Percentiles rank a stretch among this genome's conserved stretches.
These are phyloP conservation scores for Drosophila ezoana DNA, from an alignment of 2,888 invertebrate species.

Conservation along the genomic window DNA sequence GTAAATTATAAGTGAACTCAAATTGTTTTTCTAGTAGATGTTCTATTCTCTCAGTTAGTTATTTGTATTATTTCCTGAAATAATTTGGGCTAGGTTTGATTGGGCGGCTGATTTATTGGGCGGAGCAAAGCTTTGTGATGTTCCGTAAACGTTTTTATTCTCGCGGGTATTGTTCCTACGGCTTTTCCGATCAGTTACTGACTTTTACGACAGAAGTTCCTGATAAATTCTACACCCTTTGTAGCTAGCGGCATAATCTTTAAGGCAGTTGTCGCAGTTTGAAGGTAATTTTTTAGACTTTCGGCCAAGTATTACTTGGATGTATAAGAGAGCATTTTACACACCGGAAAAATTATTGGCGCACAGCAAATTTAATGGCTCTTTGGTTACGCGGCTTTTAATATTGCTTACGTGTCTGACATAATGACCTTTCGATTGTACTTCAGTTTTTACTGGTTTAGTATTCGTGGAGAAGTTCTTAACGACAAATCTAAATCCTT, in stretches of 20 bases:
- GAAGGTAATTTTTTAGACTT: constrained; percentile 5
- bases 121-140: neutral
- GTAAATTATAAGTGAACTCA: constrained; percentile 9
- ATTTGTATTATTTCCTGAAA: constrained; percentile 14
- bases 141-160: neutral
- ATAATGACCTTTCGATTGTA: no score
- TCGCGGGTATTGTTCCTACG: neutral
- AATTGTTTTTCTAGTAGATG: constrained; percentile 6
- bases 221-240: constrained; percentile 30
- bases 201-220: constrained; percentile 21
- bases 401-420: no score
- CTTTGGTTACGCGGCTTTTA: no score
- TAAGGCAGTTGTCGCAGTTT: neutral
- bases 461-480: no score
- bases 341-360: constrained; percentile 12
- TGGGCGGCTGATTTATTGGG: neutral
- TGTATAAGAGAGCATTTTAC: constrained; percentile 32
- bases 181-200: neutral
- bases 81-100: constrained; percentile 18
- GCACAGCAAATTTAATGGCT: no score
- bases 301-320: neutral
- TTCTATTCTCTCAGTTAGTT: constrained; percentile 18
- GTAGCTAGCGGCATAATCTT: constrained; percentile 26
- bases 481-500: no score
- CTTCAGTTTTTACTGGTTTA: no score